Conservation (phyloP, 1,140 invertebrate genomes). For the Galleria mellonella region DNA sequence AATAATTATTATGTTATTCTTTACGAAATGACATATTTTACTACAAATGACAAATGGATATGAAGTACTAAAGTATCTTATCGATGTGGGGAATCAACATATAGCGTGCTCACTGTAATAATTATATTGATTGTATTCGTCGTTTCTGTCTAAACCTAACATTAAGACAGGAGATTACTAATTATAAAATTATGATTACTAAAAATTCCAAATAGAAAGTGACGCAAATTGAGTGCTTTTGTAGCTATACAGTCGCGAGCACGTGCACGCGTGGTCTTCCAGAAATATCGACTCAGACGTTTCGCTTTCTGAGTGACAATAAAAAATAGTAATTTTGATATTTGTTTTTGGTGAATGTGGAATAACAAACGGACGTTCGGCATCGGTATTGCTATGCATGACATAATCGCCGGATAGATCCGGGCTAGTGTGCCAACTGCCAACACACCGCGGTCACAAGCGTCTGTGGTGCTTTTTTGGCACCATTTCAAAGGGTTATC, state of each 20-base stretch:
- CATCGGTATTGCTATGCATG: constrained; percentile 47
- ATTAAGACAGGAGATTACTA: too few species aligned
- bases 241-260: not conserved
- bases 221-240: constrained; percentile 5
- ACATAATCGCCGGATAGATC: constrained; percentile 67
- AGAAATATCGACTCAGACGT: constrained; percentile 29
- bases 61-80: too few species aligned
- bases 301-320: constrained; percentile 24
- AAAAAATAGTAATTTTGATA: constrained; percentile 29
- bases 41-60: too few species aligned
- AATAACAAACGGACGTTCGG: constrained; percentile 39
- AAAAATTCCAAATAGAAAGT: constrained; percentile 7
- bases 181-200: not conserved
- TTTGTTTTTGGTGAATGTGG: constrained; percentile 29
- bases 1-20: too few species aligned
- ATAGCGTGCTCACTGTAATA: too few species aligned
- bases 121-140: too few species aligned
- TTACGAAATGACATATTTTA: too few species aligned
- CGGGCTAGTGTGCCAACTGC: constrained; percentile 58
- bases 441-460: constrained; percentile 26
- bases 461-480: constrained; percentile 49
- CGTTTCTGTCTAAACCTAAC: too few species aligned
- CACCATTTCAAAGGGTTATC: constrained; percentile 58
- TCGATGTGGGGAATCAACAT: too few species aligned
- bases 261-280: constrained; percentile 34